Base-by-base conservation (phyloP, 2,113 vertebrate species). In the Menidia beryllina region DNA sequence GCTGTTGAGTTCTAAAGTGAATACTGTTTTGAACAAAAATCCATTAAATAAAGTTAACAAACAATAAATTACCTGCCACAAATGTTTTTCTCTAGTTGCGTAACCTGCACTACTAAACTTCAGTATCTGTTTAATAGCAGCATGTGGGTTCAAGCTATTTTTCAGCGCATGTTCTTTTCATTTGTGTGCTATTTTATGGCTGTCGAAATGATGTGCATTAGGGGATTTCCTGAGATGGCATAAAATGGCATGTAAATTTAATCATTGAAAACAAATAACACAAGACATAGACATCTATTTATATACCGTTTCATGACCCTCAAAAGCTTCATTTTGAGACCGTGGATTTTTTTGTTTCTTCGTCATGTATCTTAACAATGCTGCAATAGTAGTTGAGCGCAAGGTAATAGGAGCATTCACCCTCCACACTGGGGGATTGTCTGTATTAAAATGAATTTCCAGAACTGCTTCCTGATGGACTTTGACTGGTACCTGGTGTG, bases 401-500 rank as follows among this genome's bases (percentile, higher is more conserved):
- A 50, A 5, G 26, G 41, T 53, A 79, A 84, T 38, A n/a, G 50
- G 26, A 80, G 36, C 7, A 19, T 38, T 55, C 59, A 65, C 24
- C 56, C 19, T 62, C 41, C 27, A 53, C 19, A 5, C 50, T 64
- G 25, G 43, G 77, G 20, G 73, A 75, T 71, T 51, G 65, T 71
- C 63, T 79, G 50, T 36, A 64, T 66, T 71, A 7, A 9, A 80
- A 67, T 72, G 69, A 77, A 59, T 89, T 86, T 86, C 69, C 82
- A 81, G 72, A 82, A 21, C 80, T 69, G 85, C 50, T 36, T 79
- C 52, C 41, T 86, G 88, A 91, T 79, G 77, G 68, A 79, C 72
- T 89, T 49, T 82, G 87, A 91, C 83, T 77, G 68, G 84, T 84
- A 89, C 88, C 86, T 86, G 78, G 79, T 86, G 85, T 30, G 82